phyloP scores from a whole-genome alignment of 92 coral and sea anemone genomes.

The Paramuricea clavata region DNA sequence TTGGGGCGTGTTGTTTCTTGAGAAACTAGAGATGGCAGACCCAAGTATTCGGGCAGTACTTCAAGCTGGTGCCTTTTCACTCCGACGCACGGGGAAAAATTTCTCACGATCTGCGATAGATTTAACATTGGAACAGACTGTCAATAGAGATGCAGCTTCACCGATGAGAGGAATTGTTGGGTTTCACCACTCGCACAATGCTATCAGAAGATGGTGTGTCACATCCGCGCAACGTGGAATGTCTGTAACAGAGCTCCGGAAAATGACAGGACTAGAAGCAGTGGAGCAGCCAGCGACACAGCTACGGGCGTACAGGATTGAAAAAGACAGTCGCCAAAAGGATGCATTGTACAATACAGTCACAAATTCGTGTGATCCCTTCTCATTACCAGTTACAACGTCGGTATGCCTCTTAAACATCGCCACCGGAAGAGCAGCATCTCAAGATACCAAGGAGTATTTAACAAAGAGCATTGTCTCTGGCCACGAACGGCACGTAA shows the following conservation, averaged over 20 bases:
- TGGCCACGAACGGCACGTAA: constrained; percentile 7
- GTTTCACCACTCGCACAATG: constrained; percentile 29
- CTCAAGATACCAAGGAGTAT: constrained; percentile 24
- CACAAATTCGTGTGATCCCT: constrained; percentile 23
- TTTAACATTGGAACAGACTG: constrained; percentile 6
- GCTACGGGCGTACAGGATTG: constrained; percentile 8
- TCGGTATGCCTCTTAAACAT: constrained; percentile 20
- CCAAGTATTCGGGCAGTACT: not conserved
- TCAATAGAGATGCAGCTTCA: constrained; percentile 39
- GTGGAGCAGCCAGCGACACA: constrained; percentile 23
- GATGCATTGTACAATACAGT: constrained; percentile 30
- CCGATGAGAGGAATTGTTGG: constrained; percentile 36
- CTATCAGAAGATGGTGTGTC: constrained; percentile 15
- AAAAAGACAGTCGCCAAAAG: constrained; percentile 22
- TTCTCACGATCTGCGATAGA: constrained; percentile 34
- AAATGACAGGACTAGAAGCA: constrained; percentile 22
- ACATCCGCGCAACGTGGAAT: constrained; percentile 23
- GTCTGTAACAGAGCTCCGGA: constrained; percentile 30
- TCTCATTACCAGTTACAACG: not conserved
- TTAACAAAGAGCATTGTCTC: constrained; percentile 29
- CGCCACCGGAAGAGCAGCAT: constrained; percentile 36
- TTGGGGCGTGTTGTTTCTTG: constrained; percentile 24
- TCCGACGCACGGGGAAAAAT: constrained; percentile 27
- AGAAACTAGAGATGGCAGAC: constrained; percentile 11
- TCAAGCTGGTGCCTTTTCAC: constrained; percentile 14